Conservation (phyloP, 2,888 invertebrate genomes). For the Punctoribates punctum region DNA sequence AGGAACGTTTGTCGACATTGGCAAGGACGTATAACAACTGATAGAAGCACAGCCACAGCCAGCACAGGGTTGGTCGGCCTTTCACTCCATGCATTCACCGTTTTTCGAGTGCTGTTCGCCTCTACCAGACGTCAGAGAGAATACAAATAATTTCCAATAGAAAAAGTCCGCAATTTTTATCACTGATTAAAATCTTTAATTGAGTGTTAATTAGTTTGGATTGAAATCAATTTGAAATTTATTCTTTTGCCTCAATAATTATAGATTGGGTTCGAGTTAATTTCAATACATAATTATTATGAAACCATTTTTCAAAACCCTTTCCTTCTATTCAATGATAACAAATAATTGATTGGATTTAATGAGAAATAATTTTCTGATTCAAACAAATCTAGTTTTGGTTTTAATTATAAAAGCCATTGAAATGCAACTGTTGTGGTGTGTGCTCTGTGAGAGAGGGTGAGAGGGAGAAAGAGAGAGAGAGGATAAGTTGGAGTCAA, state of each 20-base stretch:
- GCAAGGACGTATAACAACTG: slow-evolving; percentile 26
- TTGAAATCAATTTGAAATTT: background rate
- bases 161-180: background rate
- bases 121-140: too few relatives aligned
- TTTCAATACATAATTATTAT: background rate
- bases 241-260: background rate
- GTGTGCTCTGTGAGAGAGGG: background rate
- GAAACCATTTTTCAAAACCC: too few relatives aligned
- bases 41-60: background rate
- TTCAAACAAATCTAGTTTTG: too few relatives aligned
- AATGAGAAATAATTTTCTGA: too few relatives aligned
- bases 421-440: too few relatives aligned
- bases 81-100: too few relatives aligned
- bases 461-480: background rate
- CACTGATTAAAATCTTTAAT: slow-evolving; percentile 1
- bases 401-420: too few relatives aligned
- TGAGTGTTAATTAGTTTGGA: background rate
- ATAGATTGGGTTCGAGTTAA: background rate
- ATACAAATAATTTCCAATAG: background rate
- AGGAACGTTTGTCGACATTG: slow-evolving; percentile 20
- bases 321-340: too few relatives aligned
- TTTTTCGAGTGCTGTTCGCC: too few relatives aligned
- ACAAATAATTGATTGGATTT: too few relatives aligned
- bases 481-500: slow-evolving; percentile 1
- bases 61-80: too few relatives aligned